phyloP scores from a whole-genome alignment of 2,113 vertebrate genomes.

The Ia io region DNA sequence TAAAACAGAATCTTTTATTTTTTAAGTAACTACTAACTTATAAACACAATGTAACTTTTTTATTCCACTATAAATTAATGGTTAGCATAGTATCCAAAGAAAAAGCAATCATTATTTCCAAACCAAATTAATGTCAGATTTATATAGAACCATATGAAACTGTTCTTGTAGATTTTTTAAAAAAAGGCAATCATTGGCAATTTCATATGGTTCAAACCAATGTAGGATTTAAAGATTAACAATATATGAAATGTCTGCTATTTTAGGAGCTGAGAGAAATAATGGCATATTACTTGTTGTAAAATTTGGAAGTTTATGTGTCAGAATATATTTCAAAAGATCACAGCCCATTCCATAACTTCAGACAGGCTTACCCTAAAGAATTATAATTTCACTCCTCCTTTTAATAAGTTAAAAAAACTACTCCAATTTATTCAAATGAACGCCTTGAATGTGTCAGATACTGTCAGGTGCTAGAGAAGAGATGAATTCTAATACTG shows the following conservation, averaged over 20 bases:
- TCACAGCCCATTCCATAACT: background rate
- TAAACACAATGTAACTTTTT: slow-evolving; percentile 30
- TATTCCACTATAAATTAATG: background rate
- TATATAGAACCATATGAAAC: slow-evolving; percentile 23
- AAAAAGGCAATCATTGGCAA: background rate
- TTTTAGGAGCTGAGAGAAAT: slow-evolving; percentile 13
- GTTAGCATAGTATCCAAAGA: slow-evolving; percentile 9
- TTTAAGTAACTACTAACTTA: slow-evolving; percentile 33
- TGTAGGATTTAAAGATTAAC: background rate
- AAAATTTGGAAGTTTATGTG: slow-evolving; percentile 28
- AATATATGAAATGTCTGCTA: background rate
- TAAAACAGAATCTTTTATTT: background rate
- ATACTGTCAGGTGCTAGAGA: background rate
- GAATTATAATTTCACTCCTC: slow-evolving; percentile 21
- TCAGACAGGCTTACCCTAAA: slow-evolving; percentile 25
- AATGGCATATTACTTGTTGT: background rate
- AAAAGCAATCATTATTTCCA: slow-evolving; percentile 13
- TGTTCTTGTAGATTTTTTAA: background rate
- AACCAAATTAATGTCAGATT: slow-evolving; percentile 43
- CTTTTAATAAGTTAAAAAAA: slow-evolving; percentile 19
- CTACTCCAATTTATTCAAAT: slow-evolving; percentile 31
- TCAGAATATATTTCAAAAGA: slow-evolving; percentile 26
- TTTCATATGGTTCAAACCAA: slow-evolving; percentile 20
- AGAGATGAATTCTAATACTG: slow-evolving; percentile 22
- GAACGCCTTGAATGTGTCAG: background rate